Percentiles rank a stretch among this genome's conserved stretches.
These are phyloP conservation scores for Ptychoptera albimana DNA, from an alignment of 2,888 invertebrate genomes.

Conservation along the genomic window DNA sequence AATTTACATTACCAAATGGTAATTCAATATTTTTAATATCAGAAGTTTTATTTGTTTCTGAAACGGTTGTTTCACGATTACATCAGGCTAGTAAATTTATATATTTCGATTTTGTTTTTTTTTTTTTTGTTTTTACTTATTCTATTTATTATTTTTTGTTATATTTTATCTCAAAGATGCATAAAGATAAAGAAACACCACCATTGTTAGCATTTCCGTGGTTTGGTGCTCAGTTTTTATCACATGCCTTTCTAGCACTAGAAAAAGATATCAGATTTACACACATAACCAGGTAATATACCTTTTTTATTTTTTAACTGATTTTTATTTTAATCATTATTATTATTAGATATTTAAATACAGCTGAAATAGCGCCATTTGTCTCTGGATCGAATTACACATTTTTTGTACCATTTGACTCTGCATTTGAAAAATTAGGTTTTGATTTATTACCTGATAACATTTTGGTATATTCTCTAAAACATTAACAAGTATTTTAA, in stretches of 20 bases:
- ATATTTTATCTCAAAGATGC: constrained; percentile 22
- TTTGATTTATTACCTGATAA: constrained; percentile 40
- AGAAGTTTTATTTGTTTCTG: constrained; percentile 45
- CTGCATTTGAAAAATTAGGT: constrained; percentile 45
- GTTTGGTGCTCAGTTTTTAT: constrained; percentile 47
- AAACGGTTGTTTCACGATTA: constrained; percentile 41
- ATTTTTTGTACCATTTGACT: constrained; percentile 52
- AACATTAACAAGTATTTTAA: background rate
- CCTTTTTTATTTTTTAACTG: background rate
- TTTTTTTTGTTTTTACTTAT: too few relatives aligned
- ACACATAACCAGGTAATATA: constrained; percentile 34
- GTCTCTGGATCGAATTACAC: constrained; percentile 49
- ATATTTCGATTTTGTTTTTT: too few relatives aligned
- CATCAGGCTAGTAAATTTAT: constrained; percentile 32
- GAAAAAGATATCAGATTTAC: constrained; percentile 39
- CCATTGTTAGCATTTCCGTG: constrained; percentile 46
- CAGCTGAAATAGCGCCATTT: constrained; percentile 42
- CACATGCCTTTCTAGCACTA: constrained; percentile 42
- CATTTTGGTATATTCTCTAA: constrained; percentile 18
- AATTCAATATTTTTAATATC: constrained; percentile 44
- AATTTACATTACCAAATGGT: constrained; percentile 42
- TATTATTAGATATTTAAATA: constrained; percentile 36
- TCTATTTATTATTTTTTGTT: too few relatives aligned
- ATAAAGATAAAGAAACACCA: constrained; percentile 47
- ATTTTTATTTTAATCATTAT: background rate